These are phyloP conservation scores for Eupeodes latifasciatus DNA, from an alignment of 2,888 invertebrate genomes.

Conservation along the genomic window DNA sequence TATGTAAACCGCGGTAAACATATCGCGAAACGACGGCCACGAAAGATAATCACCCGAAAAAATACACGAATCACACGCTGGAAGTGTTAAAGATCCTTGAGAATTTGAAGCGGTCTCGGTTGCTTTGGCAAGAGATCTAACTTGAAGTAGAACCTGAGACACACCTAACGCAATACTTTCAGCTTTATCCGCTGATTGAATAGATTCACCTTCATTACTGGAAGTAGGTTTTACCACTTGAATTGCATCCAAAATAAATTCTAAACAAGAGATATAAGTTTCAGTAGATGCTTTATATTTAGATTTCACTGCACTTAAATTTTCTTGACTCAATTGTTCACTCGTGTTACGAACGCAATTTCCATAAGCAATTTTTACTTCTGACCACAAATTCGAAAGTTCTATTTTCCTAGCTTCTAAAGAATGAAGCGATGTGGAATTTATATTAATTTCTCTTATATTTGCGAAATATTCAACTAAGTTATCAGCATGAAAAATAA, in stretches of 20 bases:
- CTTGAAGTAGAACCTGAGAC: not conserved
- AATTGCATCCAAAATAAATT: not conserved
- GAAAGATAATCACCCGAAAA: not conserved
- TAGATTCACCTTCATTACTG: too few species aligned
- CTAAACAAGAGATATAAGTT: not conserved
- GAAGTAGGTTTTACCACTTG: too few species aligned
- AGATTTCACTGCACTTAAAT: not conserved
- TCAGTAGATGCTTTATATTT: not conserved
- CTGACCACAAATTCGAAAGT: not conserved
- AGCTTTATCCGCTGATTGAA: not conserved
- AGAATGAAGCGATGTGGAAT: not conserved
- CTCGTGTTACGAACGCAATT: not conserved
- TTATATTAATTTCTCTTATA: not conserved
- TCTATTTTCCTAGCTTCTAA: not conserved
- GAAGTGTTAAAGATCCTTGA: not conserved
- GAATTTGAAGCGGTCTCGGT: not conserved
- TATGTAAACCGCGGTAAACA: constrained; percentile 4
- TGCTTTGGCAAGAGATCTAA: constrained; percentile 13
- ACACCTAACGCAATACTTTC: constrained; percentile 4
- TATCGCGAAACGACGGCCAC: not conserved
- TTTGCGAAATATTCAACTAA: not conserved
- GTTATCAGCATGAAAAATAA: not conserved
- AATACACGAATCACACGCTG: not conserved
- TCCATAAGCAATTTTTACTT: not conserved
- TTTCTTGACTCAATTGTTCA: not conserved